Conservation (phyloP, 2,888 invertebrate genomes). For the Athalia rosae region DNA sequence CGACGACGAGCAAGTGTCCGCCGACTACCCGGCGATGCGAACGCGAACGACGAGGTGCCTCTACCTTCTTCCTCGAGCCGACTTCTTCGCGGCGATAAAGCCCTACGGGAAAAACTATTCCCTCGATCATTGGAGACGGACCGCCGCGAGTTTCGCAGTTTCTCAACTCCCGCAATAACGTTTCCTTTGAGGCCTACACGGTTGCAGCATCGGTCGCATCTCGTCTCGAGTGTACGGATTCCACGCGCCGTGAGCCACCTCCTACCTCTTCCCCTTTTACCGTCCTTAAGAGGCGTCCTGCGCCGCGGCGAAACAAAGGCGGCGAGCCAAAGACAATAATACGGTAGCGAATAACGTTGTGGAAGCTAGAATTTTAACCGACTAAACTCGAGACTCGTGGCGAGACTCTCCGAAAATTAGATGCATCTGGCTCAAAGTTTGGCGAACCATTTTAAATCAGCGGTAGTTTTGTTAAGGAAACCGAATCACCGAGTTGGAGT, state of each 20-base stretch:
- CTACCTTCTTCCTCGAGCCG: slow-evolving; percentile 10
- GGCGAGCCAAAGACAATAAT: slow-evolving; percentile 3
- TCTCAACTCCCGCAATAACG: too few species aligned
- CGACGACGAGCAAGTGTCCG: slow-evolving; percentile 37
- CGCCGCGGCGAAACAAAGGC: slow-evolving; percentile 34
- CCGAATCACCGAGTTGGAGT: too few species aligned
- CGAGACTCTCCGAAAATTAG: too few species aligned
- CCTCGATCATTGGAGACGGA: slow-evolving; percentile 37
- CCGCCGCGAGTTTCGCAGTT: neutral
- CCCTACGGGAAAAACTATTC: slow-evolving; percentile 19
- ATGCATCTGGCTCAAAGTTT: too few species aligned
- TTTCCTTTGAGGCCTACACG: neutral
- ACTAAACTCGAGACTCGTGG: too few species aligned
- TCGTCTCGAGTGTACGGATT: neutral
- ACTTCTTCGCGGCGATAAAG: neutral
- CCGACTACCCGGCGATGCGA: slow-evolving; percentile 32
- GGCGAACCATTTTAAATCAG: too few species aligned
- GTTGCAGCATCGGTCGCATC: slow-evolving; percentile 12
- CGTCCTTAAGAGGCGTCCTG: slow-evolving; percentile 26
- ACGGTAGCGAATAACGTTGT: neutral
- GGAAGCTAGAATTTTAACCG: too few species aligned
- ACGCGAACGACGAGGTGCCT: too few species aligned
- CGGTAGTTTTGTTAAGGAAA: neutral
- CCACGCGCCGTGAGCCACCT: slow-evolving; percentile 11
- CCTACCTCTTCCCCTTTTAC: neutral